Base-by-base conservation (phyloP, 2,797 vertebrate species). In the Coregonus ussuriensis region DNA sequence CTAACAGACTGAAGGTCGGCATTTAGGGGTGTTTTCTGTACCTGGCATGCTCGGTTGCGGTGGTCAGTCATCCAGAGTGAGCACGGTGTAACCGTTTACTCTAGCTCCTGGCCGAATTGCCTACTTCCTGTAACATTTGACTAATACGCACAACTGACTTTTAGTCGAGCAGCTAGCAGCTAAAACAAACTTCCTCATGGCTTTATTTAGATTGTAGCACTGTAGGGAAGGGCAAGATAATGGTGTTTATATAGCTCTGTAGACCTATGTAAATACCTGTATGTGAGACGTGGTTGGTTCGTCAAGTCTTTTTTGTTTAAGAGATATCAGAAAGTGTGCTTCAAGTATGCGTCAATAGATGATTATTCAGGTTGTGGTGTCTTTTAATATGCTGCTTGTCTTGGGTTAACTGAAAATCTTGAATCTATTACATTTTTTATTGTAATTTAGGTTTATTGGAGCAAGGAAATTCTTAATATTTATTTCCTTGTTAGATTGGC, bases 41-140 rank as follows among this genome's bases (percentile, higher is more conserved):
- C 84, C 80, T 80, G 88, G 85, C 90, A 86, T 89, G 88, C 87
- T 89, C 83, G 71, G 83, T 77, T 87, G 88, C 73, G 74, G 79
- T 80, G 56, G 67, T 81, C 79, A 77, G 78, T 47, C 41, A 9
- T 47, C 9, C 83, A 75, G 77, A 90, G 85, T 84, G 81, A 76
- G 79, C 41, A 47, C 79, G 85, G 77, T 72, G 81, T 82, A 76
- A 79, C 79, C 86, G 84, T 91, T 92, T 90, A 83, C 83, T 67
- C 77, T n/a, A 18, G n/a, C 21, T 35, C 81, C 78, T 9, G 75
- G 78, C 81, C 77, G 76, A 71, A 79, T 72, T 54, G 33, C 25
- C 51, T 6, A 72, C 25, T 72, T 72, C 71, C 52, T 72, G 51
- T 72, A 6, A 56, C 52, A 11, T 72, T 72, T 33, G 14, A 72